Conservation (phyloP, 2,113 vertebrate species). For the Chionomys nivalis region DNA sequence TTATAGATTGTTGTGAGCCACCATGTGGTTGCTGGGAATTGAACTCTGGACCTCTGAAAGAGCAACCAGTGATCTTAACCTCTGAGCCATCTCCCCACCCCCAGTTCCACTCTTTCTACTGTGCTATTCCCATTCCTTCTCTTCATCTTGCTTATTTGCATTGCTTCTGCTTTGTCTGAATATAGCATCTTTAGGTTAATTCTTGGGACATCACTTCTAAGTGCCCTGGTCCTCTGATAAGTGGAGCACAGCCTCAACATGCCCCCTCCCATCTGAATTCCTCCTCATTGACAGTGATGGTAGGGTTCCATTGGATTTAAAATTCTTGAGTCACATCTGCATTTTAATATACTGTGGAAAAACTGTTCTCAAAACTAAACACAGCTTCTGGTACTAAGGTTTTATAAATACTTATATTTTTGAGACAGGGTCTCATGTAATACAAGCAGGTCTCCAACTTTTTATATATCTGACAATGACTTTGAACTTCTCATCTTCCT, state of each 20-base stretch:
- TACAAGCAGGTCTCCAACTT: neutral
- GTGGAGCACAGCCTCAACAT: neutral
- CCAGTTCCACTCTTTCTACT: neutral
- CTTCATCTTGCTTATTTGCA: neutral
- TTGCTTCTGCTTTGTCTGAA: neutral
- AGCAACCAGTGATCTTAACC: too few species aligned
- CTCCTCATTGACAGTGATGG: neutral
- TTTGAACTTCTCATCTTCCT: neutral
- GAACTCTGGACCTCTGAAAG: too few species aligned
- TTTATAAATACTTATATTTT: neutral
- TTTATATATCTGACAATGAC: neutral
- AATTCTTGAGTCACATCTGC: neutral
- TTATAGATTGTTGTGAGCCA: too few species aligned
- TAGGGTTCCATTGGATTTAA: neutral
- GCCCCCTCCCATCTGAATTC: neutral
- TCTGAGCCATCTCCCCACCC: too few species aligned
- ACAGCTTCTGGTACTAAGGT: neutral
- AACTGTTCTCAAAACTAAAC: neutral
- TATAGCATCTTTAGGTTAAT: neutral
- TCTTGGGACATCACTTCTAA: neutral
- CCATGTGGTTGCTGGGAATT: too few species aligned
- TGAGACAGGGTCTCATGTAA: neutral
- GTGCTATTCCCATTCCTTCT: neutral
- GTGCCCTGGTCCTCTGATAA: neutral
- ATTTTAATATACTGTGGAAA: neutral